A percentile compares a stretch with the other conserved stretches of the same genome.
phyloP scores from a whole-genome alignment of 2,113 vertebrate species.

The Odobenus rosmarus region DNA sequence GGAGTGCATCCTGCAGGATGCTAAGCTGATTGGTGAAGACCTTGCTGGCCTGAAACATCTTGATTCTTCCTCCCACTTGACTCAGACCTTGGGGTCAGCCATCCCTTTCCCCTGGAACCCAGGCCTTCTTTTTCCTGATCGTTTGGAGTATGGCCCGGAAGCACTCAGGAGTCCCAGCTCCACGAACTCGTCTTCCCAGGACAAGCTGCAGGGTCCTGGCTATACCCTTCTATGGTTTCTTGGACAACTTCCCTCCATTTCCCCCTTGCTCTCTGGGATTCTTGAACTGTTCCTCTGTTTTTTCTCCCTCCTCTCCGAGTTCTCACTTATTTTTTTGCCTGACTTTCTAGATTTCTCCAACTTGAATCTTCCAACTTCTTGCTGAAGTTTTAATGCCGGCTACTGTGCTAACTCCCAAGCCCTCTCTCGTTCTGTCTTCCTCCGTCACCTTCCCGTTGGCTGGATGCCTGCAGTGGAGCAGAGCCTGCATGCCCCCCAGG shows the following conservation, averaged over 20 bases:
- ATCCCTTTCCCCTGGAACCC: neutral
- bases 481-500: neutral
- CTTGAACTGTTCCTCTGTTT: neutral
- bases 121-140: neutral
- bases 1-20: neutral
- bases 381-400: neutral
- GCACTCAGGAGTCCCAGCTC: neutral
- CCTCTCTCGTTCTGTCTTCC: neutral
- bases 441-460: neutral
- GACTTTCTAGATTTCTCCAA: neutral
- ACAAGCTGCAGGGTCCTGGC: neutral
- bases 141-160: neutral
- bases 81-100: neutral
- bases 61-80: neutral
- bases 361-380: neutral
- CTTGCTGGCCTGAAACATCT: fast-evolving
- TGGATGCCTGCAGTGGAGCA: too few relatives aligned
- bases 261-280: neutral
- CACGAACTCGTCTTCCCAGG: neutral
- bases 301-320: neutral
- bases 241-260: neutral
- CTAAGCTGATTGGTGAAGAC: too few relatives aligned
- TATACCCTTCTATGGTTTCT: neutral
- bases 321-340: neutral
- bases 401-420: too few relatives aligned